Base-by-base conservation (phyloP, 1,140 invertebrate genomes). In the Trissolcus basalis region DNA sequence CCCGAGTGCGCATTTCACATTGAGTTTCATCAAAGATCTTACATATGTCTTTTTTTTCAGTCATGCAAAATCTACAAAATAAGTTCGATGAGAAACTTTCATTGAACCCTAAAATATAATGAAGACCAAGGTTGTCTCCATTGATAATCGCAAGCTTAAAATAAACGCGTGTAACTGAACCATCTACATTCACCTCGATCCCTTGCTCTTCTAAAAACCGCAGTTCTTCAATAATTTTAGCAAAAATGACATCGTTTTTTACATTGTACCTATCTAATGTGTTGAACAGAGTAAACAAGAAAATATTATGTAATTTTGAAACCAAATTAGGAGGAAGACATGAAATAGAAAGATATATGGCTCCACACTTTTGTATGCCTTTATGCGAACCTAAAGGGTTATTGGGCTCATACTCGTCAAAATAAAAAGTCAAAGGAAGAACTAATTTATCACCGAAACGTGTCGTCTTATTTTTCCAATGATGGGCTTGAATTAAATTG, bases 381-480 rank as follows among this genome's bases (percentile, higher is more conserved):
- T 75, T 65, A 63, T 83, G 79, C 19, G 68, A 64, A 0, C 82
- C 82, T 15, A 86, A 61, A 16, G 80, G 75, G 68, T 87, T 86
- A 47, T 77, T 77, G 1, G 36, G 35, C 27, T 77, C 69, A 27
- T 72, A 77, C 9, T 77, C 75, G 14, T 77, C 79, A 63, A 64
- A 81, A 53, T 78, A 84, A 14, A 78, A 50, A 58, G 73, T 80
- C 35, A 83, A 60, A 19, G 83, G 81, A 2, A 86, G 35, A 9
- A 83, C 49, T 32, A 64, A 69, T 67, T 80, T 69, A 61, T 79
- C 60, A 6, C 16, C 1, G 48, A 65, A 73, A n/a, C 14, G 14
- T 12, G 14, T 4, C 39, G n/a, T 36, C 45, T 69, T 77, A 47
- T 60, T 48, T 78, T 77, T 64, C 82, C 83, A 85, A 7, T 80